Conservation (phyloP, 2,113 vertebrate genomes). For the Chaetodon trifascialis region DNA sequence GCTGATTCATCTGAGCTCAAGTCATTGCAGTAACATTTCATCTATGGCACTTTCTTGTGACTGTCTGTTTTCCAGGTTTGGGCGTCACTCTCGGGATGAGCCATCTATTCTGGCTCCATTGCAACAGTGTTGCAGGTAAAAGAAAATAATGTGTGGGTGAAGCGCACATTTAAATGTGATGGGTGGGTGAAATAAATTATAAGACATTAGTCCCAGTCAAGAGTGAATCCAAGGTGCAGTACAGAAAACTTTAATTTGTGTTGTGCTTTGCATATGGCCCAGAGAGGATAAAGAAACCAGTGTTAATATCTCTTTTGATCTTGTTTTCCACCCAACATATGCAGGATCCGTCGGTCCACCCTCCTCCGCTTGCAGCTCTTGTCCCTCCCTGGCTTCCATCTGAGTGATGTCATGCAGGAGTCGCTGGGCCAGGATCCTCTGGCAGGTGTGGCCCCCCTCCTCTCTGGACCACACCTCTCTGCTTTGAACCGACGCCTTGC, state of each 20-base stretch:
- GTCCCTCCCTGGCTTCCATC: slow-evolving; percentile 82
- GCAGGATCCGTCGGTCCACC: slow-evolving; percentile 93
- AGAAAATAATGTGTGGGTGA: background rate
- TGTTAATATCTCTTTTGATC: background rate
- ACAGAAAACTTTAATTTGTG: background rate
- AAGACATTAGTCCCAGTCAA: background rate
- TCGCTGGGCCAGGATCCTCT: slow-evolving; percentile 90
- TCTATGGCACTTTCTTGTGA: background rate
- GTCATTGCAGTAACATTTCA: background rate
- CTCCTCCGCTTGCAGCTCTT: slow-evolving; percentile 88
- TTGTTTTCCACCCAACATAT: background rate
- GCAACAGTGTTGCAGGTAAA: slow-evolving; percentile 95
- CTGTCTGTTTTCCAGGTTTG: slow-evolving; percentile 86
- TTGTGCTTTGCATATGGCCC: background rate
- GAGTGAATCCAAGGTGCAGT: background rate
- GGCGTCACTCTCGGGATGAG: slow-evolving; percentile 94
- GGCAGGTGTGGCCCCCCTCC: slow-evolving; percentile 87
- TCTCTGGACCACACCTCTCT: slow-evolving; percentile 89
- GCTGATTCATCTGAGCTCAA: background rate
- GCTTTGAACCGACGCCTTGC: slow-evolving; percentile 91
- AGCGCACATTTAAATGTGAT: background rate
- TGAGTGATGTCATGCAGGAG: slow-evolving; percentile 92
- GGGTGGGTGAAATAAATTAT: background rate
- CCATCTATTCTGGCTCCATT: slow-evolving; percentile 93
- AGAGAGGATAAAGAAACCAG: background rate